These are phyloP conservation scores for Ectropis grisescens DNA, from an alignment of 1,140 invertebrate species.

Conservation along the genomic window DNA sequence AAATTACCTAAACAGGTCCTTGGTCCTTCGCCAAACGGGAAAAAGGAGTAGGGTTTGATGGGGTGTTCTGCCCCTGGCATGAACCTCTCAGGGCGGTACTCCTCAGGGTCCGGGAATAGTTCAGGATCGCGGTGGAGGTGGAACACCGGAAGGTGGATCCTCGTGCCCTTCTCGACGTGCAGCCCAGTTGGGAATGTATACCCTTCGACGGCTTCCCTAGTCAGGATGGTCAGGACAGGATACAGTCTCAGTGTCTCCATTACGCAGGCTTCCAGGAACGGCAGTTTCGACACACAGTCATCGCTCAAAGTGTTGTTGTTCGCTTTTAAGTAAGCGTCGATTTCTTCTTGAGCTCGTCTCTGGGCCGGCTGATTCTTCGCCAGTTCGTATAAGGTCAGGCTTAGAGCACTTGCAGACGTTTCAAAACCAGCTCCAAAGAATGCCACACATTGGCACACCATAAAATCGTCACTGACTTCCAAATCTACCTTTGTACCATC, in stretches of 20 bases:
- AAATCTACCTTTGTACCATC: conserved; percentile 8
- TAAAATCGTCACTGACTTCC: conserved; percentile 46
- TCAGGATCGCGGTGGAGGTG: conserved; percentile 53
- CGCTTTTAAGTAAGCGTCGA: conserved; percentile 47
- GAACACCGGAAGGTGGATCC: conserved; percentile 32
- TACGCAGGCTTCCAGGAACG: conserved; percentile 24
- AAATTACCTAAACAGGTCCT: conserved; percentile 13
- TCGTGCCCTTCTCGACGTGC: conserved; percentile 25
- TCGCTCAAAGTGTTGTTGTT: conserved; percentile 36
- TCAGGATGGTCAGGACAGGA: conserved; percentile 16
- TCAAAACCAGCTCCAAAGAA: conserved; percentile 76
- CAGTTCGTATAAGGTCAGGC: conserved; percentile 68
- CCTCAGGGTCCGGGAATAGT: conserved; percentile 73
- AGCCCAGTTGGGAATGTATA: conserved; percentile 40
- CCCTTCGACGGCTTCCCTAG: conserved; percentile 14
- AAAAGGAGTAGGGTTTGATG: conserved; percentile 16
- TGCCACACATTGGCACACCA: conserved; percentile 74
- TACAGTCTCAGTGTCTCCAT: conserved; percentile 30
- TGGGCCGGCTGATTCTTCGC: conserved; percentile 57
- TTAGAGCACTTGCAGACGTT: conserved; percentile 57
- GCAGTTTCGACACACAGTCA: conserved; percentile 49
- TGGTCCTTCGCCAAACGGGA: conserved; percentile 22
- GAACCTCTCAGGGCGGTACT: conserved; percentile 78
- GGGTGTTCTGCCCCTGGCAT: conserved; percentile 34
- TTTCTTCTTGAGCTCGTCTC: conserved; percentile 65